Percentiles rank a stretch among this genome's conserved stretches.
Conservation (phyloP, 2,888 invertebrate species). For the Aplocera efformata region DNA sequence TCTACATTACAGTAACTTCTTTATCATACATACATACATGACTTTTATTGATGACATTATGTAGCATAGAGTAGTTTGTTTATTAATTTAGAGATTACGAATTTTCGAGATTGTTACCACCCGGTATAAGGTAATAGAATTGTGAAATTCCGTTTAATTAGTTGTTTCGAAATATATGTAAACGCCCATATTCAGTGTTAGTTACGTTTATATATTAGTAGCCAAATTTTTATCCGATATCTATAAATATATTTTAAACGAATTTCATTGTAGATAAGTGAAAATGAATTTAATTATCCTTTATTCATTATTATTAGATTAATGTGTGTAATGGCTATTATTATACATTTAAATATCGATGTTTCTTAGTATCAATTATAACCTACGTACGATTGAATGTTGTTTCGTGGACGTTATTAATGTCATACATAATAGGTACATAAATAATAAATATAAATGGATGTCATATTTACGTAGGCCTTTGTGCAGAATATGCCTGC, state of each 20-base stretch:
- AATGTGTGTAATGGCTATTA: conserved; percentile 57
- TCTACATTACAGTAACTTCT: conserved; percentile 46
- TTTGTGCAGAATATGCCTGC: conserved; percentile 43
- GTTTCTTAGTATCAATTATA: conserved; percentile 62
- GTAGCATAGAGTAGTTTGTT: conserved; percentile 70
- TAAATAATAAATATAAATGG: conserved; percentile 47
- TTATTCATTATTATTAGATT: conserved; percentile 50
- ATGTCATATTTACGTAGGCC: conserved; percentile 54
- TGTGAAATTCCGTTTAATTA: conserved; percentile 50
- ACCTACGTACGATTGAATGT: conserved; percentile 50
- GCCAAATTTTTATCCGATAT: conserved; percentile 61
- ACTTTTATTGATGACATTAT: conserved; percentile 73
- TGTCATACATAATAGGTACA: conserved; percentile 35
- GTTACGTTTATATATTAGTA: conserved; percentile 65
- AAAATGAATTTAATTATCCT: conserved; percentile 60
- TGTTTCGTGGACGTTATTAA: conserved; percentile 55
- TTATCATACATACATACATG: conserved; percentile 49
- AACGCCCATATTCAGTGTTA: conserved; percentile 60
- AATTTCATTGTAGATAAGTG: conserved; percentile 66
- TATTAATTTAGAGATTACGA: conserved; percentile 72
- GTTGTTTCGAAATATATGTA: conserved; percentile 49
- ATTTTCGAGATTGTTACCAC: conserved; percentile 77
- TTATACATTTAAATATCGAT: conserved; percentile 55
- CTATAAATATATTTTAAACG: conserved; percentile 59
- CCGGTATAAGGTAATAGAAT: conserved; percentile 61